Evolutionary conservation across 2,888 invertebrate species (phyloP), one percentile per base, ranked within the genome.

Genomic region (Metopia argyrocephala): DNA sequence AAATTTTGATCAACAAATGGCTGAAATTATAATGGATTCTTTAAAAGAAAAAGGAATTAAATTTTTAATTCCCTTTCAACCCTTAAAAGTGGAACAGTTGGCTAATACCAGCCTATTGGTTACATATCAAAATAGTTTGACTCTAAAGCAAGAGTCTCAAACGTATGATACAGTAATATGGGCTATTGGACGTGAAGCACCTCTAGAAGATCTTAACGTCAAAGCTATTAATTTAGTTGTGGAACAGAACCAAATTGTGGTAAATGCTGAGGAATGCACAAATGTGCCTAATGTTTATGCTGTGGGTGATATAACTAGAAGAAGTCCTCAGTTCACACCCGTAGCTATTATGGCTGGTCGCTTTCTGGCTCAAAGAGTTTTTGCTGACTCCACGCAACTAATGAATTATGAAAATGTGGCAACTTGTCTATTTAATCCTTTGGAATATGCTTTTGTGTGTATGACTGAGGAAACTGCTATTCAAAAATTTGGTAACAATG

Each of bases 361-460:
- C 75, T 91, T 97, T 85, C 92, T 98, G 45, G 96, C 97, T 6
- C 92, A 94, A 50, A 91, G 96, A 45, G 89, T 96, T 46, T 95
- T 94, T 88, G 93, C 90, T 2, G 92, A 91, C 76, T 90, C 91
- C 20, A 85, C 86, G 0, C 92, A 93, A 75, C 90, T 91, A 23
- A 96, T 96, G 95, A 96, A 96, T 90, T 96, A 96, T 86, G 92
- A 92, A 0, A 95, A 95, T 91, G 94, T 98, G 0, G 96, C 98
- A 27, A 98, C 98, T 9, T 98, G 98, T 0, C 94, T 99, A 0
- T 98, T 98, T 91, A 97, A 97, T 48, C 98, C 98, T 9, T 89
- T 98, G 23, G 98, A 99, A 91, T 99, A 98, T 90, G 96, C 96
- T 7, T 94, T 94, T 88, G 97, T 97, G 20, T 98, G 98, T 2